phyloP scores from a whole-genome alignment of 2,113 vertebrate species.

The Pangasianodon gigas region DNA sequence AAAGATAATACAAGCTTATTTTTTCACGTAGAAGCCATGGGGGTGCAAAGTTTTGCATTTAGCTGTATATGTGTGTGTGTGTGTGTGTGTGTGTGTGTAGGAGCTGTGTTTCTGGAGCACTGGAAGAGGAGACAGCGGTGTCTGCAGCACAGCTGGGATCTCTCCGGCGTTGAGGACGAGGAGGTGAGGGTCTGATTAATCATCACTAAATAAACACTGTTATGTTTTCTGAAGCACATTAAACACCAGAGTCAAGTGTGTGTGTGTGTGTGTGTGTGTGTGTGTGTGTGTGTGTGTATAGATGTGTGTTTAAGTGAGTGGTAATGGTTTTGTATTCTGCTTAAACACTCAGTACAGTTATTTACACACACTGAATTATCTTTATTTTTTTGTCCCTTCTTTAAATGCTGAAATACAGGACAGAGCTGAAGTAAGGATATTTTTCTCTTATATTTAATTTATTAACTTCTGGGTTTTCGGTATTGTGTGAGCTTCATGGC shows the following conservation, averaged over 20 bases:
- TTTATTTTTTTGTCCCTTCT: slow-evolving; percentile 10
- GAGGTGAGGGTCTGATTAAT: slow-evolving; percentile 76
- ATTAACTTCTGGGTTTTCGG: not conserved
- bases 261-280: not conserved
- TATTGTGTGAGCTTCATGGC: not conserved
- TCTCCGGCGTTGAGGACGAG: slow-evolving; percentile 92
- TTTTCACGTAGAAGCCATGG: not conserved
- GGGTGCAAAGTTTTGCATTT: not conserved
- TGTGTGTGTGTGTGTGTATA: slow-evolving; percentile 3
- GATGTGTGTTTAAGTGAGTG: not conserved
- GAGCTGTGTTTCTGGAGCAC: slow-evolving; percentile 93
- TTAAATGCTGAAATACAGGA: slow-evolving; percentile 45
- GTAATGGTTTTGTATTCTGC: slow-evolving; percentile 9
- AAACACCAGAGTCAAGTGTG: not conserved
- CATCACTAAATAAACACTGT: not conserved
- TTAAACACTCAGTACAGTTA: not conserved
- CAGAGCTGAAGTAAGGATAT: slow-evolving; percentile 40
- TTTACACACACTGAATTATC: not conserved
- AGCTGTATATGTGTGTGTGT: slow-evolving; percentile 6
- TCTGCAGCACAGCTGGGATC: slow-evolving; percentile 91
- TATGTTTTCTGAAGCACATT: not conserved
- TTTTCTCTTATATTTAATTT: not conserved
- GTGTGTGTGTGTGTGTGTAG: slow-evolving; percentile 67
- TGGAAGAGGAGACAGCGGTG: slow-evolving; percentile 96
- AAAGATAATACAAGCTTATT: not conserved